These are phyloP conservation scores for Anthopleura xanthogrammica DNA, from an alignment of 92 coral and sea anemone species.

Conservation along the genomic window DNA sequence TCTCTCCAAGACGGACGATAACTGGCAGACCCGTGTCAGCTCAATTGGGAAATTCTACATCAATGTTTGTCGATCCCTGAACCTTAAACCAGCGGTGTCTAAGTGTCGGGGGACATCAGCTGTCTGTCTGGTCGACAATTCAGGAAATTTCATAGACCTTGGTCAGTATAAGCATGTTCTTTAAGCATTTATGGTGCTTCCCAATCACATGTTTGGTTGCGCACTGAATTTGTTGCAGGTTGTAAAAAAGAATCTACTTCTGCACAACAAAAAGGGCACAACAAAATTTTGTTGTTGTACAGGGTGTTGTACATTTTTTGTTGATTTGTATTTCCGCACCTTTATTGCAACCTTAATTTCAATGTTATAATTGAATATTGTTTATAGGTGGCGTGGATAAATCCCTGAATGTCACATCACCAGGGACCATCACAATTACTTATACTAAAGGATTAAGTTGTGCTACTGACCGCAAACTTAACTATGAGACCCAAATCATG, in stretches of 20 bases:
- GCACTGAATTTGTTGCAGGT: neutral
- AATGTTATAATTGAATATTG: too few species aligned
- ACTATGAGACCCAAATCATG: conserved; percentile 45
- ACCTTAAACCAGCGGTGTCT: conserved; percentile 44
- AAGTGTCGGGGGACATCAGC: conserved; percentile 76
- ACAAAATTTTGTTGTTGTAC: too few species aligned
- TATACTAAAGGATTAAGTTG: conserved; percentile 70
- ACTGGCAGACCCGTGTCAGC: conserved; percentile 50
- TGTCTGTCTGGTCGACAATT: conserved; percentile 47
- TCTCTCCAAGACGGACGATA: conserved; percentile 66
- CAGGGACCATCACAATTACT: conserved; percentile 37
- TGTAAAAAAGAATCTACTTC: too few species aligned
- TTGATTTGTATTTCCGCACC: too few species aligned
- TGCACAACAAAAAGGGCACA: too few species aligned
- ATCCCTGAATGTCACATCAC: conserved; percentile 27
- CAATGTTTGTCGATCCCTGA: conserved; percentile 84
- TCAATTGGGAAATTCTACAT: conserved; percentile 64
- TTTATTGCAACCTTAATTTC: too few species aligned
- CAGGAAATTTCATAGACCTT: conserved; percentile 39
- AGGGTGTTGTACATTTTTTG: too few species aligned
- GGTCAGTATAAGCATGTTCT: conserved; percentile 38
- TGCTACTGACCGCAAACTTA: neutral
- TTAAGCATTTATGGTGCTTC: too few species aligned
- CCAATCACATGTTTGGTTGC: too few species aligned
- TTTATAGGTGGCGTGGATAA: conserved; percentile 42